These are phyloP conservation scores for Heliconius hortense DNA, from an alignment of 2,888 invertebrate species.

Conservation along the genomic window DNA sequence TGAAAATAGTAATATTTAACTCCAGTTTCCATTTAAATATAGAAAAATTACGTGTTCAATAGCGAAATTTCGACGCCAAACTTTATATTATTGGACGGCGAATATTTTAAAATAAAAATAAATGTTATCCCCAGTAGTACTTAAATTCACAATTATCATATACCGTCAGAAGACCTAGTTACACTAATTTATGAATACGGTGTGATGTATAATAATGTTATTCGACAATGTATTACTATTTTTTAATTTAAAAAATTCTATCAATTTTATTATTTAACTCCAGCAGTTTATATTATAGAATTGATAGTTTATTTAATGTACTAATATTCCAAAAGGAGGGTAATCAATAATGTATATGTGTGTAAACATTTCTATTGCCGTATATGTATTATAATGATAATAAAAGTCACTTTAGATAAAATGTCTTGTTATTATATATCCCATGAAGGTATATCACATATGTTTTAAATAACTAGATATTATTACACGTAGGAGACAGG, in stretches of 20 bases:
- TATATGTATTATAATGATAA: conserved; percentile 29
- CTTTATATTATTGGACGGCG: neutral
- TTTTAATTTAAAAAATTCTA: no score
- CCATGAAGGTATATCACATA: neutral
- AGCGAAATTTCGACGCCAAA: neutral
- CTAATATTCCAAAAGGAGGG: neutral
- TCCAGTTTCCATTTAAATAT: neutral
- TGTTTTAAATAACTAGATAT: neutral
- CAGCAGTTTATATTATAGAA: neutral
- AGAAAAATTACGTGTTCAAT: neutral
- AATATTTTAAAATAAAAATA: no score
- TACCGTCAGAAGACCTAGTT: no score
- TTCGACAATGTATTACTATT: no score
- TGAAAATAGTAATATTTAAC: neutral
- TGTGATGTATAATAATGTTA: no score
- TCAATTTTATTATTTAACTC: no score
- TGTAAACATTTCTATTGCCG: conserved; percentile 4
- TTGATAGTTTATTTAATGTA: neutral
- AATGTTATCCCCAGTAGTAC: no score
- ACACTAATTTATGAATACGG: no score
- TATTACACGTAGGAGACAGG: neutral
- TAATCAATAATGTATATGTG: neutral
- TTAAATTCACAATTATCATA: no score
- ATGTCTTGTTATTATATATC: conserved; percentile 18
- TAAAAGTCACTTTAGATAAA: conserved; percentile 25